These are phyloP conservation scores for Agriotes lineatus DNA, from an alignment of 2,888 invertebrate species.

Conservation along the genomic window DNA sequence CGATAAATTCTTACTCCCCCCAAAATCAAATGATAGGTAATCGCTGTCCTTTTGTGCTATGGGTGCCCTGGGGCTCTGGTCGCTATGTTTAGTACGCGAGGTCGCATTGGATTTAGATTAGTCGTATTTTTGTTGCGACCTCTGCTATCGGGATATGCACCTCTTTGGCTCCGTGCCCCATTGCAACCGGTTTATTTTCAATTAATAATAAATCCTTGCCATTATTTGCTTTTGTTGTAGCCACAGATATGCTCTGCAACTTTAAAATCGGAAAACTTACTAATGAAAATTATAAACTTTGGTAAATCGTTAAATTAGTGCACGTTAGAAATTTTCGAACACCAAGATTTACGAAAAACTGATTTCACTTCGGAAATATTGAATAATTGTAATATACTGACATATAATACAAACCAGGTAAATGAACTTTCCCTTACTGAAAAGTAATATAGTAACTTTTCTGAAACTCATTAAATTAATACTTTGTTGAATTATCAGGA, in stretches of 20 bases:
- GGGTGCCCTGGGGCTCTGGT: slow-evolving; percentile 23
- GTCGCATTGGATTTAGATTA: slow-evolving; percentile 58
- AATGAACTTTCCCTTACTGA: no score
- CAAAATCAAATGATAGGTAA: not conserved
- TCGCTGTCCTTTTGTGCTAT: not conserved
- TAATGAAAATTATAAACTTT: no score
- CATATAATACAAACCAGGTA: no score
- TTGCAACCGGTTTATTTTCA: slow-evolving; percentile 53
- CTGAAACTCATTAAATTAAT: no score
- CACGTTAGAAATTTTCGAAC: no score
- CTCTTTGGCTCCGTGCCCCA: slow-evolving; percentile 51
- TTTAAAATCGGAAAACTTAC: not conserved
- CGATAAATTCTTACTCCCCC: not conserved
- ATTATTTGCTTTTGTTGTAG: not conserved
- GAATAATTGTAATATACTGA: no score
- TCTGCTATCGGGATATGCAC: slow-evolving; percentile 53
- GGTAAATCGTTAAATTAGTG: no score
- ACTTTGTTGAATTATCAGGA: no score
- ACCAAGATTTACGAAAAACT: no score
- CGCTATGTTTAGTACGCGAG: slow-evolving; percentile 54
- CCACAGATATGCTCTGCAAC: not conserved
- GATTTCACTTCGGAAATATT: no score
- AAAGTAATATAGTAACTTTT: no score
- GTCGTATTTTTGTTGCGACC: slow-evolving; percentile 57
- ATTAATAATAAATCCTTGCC: slow-evolving; percentile 49